A percentile compares a stretch with the other conserved stretches of the same genome.
Evolutionary conservation across 2,888 invertebrate species (phyloP).

Genomic region (Prenolepis imparis): DNA sequence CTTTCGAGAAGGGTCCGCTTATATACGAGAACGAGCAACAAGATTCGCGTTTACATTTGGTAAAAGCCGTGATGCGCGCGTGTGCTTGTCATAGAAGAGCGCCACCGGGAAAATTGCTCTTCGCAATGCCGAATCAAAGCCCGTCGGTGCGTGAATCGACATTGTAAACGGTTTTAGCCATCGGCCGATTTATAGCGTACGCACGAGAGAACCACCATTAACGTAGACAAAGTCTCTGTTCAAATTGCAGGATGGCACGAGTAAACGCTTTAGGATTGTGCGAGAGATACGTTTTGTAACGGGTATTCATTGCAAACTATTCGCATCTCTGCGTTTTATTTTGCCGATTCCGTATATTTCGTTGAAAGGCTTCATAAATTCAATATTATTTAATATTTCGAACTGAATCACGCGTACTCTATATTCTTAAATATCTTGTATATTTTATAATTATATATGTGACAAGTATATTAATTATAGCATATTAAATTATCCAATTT

Average conservation of each 20-base stretch:
- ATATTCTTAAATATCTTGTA: background rate
- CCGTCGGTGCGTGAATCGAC: slow-evolving; percentile 67
- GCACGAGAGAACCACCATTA: slow-evolving; percentile 61
- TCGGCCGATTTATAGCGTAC: slow-evolving; percentile 63
- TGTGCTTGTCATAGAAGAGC: slow-evolving; percentile 54
- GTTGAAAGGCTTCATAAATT: slow-evolving; percentile 25
- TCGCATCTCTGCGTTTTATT: slow-evolving; percentile 25
- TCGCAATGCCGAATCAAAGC: slow-evolving; percentile 68
- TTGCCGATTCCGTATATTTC: slow-evolving; percentile 10
- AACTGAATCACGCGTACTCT: background rate
- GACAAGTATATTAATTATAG: background rate
- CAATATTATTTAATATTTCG: background rate
- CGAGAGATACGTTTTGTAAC: slow-evolving; percentile 49
- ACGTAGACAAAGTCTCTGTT: slow-evolving; percentile 62
- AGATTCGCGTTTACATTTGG: slow-evolving; percentile 50
- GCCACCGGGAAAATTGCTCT: slow-evolving; percentile 67
- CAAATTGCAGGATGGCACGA: slow-evolving; percentile 49
- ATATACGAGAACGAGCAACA: slow-evolving; percentile 27
- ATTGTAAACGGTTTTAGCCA: slow-evolving; percentile 65
- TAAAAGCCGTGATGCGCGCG: slow-evolving; percentile 44
- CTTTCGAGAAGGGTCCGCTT: background rate
- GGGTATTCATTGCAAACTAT: slow-evolving; percentile 40
- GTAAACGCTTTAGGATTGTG: slow-evolving; percentile 48
- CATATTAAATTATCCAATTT: background rate
- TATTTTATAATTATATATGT: background rate